Evolutionary conservation across 1,140 invertebrate genomes (phyloP).

Genomic region (Orchestia grillus): DNA sequence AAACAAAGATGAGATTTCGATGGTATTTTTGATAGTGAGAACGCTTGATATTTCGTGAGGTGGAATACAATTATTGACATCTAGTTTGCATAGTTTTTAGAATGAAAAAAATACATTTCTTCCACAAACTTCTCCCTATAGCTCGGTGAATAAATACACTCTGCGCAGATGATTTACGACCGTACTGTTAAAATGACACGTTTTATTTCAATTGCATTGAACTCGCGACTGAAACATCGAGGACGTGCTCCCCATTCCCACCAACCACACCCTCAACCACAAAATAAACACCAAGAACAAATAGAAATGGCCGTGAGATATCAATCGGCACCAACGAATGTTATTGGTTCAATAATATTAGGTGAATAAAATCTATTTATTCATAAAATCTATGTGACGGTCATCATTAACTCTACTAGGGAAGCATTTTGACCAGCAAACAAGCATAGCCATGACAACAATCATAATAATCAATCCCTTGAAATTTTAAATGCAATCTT

Average conservation of each 20-base stretch:
- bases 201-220: not conserved
- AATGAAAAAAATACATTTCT: not conserved
- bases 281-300: not conserved
- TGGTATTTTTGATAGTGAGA: too few relatives aligned
- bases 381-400: not conserved
- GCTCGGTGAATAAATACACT: not conserved
- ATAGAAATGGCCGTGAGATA: not conserved
- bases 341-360: not conserved
- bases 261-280: not conserved
- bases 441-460: not conserved
- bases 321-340: not conserved
- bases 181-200: not conserved
- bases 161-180: not conserved
- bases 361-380: not conserved
- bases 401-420: not conserved
- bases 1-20: too few relatives aligned
- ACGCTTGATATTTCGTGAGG: not conserved
- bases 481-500: not conserved
- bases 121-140: not conserved
- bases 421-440: not conserved
- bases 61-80: not conserved
- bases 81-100: not conserved
- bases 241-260: not conserved
- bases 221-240: not conserved
- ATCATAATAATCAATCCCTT: not conserved